These are phyloP conservation scores for Anthopleura xanthogrammica DNA, from an alignment of 92 coral and sea anemone genomes.

Conservation along the genomic window DNA sequence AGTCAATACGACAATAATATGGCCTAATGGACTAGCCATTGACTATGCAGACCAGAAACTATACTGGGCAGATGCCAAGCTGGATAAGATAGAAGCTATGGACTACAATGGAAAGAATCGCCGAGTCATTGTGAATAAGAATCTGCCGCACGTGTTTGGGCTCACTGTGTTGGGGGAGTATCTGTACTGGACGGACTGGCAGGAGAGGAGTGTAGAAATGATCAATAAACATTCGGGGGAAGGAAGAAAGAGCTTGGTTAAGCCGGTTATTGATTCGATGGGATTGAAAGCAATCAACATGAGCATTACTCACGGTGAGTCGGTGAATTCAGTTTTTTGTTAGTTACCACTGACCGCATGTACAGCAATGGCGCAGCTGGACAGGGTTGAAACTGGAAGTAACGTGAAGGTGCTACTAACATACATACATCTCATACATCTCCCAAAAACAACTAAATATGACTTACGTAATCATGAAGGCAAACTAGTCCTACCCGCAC, in stretches of 20 bases:
- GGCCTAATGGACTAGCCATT: constrained; percentile 94
- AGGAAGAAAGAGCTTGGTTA: constrained; percentile 36
- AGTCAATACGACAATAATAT: constrained; percentile 70
- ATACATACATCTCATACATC: no score
- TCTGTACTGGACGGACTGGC: constrained; percentile 98
- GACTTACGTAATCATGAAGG: no score
- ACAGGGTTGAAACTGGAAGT: no score
- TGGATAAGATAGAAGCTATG: constrained; percentile 93
- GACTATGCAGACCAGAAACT: constrained; percentile 66
- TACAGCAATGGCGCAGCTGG: no score
- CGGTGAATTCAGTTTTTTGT: no score
- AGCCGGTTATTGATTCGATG: no score
- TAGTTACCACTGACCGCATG: no score
- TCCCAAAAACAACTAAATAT: no score
- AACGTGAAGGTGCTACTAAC: no score
- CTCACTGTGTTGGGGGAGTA: constrained; percentile 73
- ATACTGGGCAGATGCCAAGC: constrained; percentile 95
- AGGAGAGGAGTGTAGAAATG: constrained; percentile 63
- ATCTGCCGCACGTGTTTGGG: constrained; percentile 85
- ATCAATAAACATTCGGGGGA: constrained; percentile 54
- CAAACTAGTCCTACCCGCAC: no score
- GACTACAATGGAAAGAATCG: constrained; percentile 70
- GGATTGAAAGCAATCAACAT: constrained; percentile 89
- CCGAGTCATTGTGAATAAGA: constrained; percentile 38
- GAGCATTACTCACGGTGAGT: constrained; percentile 67